A percentile compares a stretch with the other conserved stretches of the same genome.
These are phyloP conservation scores for Leptura quadrifasciata DNA, from an alignment of 2,888 invertebrate species.

Conservation along the genomic window DNA sequence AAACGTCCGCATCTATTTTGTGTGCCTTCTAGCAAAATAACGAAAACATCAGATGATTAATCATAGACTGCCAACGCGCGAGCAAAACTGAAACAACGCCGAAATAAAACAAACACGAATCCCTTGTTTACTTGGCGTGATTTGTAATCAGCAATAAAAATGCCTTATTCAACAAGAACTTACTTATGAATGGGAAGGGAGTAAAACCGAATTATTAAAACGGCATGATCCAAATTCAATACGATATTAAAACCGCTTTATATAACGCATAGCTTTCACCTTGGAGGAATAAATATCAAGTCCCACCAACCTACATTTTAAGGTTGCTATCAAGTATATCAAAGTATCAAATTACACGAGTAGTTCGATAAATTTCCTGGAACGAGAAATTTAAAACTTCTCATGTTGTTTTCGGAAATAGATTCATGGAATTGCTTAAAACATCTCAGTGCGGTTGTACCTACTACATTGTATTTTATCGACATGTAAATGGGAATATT, in stretches of 20 bases:
- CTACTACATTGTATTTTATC: constrained; percentile 37
- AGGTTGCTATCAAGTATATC: constrained; percentile 11
- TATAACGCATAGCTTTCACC: constrained; percentile 5
- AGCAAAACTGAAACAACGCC: neutral
- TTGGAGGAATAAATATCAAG: neutral
- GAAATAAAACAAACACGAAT: neutral
- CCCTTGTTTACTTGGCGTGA: neutral
- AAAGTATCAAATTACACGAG: constrained; percentile 33
- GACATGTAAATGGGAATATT: constrained; percentile 24
- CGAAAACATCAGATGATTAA: neutral
- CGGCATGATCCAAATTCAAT: neutral
- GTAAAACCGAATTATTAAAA: neutral
- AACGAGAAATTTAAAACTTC: constrained; percentile 40
- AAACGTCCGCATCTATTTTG: neutral
- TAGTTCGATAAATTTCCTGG: constrained; percentile 34
- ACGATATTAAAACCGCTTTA: constrained; percentile 20
- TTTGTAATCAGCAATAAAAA: constrained; percentile 5
- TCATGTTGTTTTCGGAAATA: constrained; percentile 32
- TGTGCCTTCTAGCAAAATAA: neutral
- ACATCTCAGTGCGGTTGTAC: constrained; percentile 5
- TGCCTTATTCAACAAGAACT: neutral
- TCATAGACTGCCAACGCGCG: neutral
- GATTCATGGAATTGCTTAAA: constrained; percentile 30
- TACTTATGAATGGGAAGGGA: neutral
- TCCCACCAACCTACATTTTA: constrained; percentile 25